Conservation (phyloP, 2,797 vertebrate genomes). For the Benthosema pterotum region DNA sequence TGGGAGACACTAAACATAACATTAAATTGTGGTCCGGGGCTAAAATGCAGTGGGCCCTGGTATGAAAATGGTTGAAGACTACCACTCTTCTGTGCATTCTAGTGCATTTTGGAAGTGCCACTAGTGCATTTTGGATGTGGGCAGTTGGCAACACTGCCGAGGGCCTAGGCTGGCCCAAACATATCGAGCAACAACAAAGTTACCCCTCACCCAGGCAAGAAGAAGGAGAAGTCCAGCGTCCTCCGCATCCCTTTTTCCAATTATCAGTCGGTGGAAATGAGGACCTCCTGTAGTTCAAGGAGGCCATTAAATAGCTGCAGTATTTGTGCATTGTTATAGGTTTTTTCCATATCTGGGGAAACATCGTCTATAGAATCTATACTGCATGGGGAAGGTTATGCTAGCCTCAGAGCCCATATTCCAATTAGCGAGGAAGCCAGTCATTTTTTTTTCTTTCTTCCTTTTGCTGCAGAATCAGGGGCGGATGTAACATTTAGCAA, state of each 20-base stretch:
- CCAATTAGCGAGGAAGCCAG: background rate
- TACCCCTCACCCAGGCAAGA: constrained; percentile 22
- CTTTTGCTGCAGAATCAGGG: constrained; percentile 11
- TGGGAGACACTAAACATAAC: no score
- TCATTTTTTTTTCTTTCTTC: background rate
- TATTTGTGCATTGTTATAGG: background rate
- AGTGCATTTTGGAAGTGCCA: no score
- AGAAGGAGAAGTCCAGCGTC: constrained; percentile 4
- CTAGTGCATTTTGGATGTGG: no score
- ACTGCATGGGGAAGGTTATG: constrained; percentile 3
- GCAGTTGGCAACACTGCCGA: no score
- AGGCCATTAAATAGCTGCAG: background rate
- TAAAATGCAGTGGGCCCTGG: no score
- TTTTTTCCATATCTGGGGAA: constrained; percentile 3
- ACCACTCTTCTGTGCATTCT: no score
- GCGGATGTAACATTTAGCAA: no score
- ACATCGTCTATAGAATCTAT: background rate
- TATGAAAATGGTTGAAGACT: no score
- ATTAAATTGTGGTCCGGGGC: no score
- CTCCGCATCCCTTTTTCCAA: constrained; percentile 17
- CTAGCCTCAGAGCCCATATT: background rate
- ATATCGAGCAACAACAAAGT: constrained; percentile 21
- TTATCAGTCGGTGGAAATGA: constrained; percentile 18
- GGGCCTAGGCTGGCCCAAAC: constrained; percentile 9
- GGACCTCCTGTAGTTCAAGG: constrained; percentile 23